Evolutionary conservation across 2,797 vertebrate genomes (phyloP).

Genomic region (Sciaenops ocellatus): DNA sequence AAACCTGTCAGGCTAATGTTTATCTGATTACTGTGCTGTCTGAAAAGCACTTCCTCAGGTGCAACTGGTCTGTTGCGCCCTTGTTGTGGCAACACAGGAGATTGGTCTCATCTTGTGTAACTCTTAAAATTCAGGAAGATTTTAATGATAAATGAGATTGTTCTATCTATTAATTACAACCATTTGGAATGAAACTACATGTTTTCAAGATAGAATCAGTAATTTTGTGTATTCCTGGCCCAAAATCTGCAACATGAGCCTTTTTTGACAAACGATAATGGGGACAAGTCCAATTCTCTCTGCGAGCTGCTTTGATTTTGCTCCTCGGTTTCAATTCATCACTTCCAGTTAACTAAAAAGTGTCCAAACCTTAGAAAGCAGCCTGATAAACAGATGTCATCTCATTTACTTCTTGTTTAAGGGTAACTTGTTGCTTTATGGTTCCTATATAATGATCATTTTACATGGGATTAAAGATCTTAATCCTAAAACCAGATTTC

Average conservation of each 20-base stretch:
- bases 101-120: slow-evolving; percentile 19
- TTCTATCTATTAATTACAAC: neutral
- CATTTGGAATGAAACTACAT: neutral
- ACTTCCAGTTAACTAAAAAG: neutral
- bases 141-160: neutral
- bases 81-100: slow-evolving; percentile 18
- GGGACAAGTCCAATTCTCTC: too few species aligned
- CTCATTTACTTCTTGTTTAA: neutral
- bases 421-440: neutral
- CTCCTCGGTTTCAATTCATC: neutral
- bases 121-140: slow-evolving; percentile 2
- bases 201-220: neutral
- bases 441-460: neutral
- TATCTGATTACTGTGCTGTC: slow-evolving; percentile 69
- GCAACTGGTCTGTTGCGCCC: slow-evolving; percentile 31
- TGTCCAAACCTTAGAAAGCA: neutral
- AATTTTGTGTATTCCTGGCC: neutral
- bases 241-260: neutral
- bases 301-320: neutral
- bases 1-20: slow-evolving; percentile 76
- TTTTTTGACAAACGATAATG: neutral
- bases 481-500: slow-evolving; percentile 3
- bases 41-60: slow-evolving; percentile 64
- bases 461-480: neutral
- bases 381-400: neutral